Base-by-base conservation (phyloP, 2,113 vertebrate species). In the Agapornis roseicollis region DNA sequence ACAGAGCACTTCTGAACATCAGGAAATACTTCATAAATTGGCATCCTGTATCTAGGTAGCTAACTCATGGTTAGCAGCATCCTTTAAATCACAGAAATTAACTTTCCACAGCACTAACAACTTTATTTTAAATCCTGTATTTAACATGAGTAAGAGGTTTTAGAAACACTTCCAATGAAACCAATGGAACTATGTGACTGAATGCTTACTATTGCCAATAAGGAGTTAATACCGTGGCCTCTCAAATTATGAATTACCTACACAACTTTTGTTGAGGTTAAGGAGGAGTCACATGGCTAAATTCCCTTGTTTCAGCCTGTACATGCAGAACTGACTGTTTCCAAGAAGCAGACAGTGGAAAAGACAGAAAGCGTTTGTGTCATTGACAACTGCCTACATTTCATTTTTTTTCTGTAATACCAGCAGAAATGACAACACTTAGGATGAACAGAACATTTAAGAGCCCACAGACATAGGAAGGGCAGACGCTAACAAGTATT, bases 351-450 rank as follows among this genome's bases (percentile, higher is more conserved):
- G 55, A 85, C 27, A 76, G 49, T 72, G 83, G 81, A 90, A 96
- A 94, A 94, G 85, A 90, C 60, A 88, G 80, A 64, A 90, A 52
- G 86, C 3, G 0, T 80, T 84, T 88, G 55, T 91, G 85, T 71
- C 90, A 80, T 35, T 96, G 94, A 61, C 92, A 96, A 81, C 73
- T 81, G 83, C 73, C 80, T 81, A 74, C 86, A 80, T 90, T 94
- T 93, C 80, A 29, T 13, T 25, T 94, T 86, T 90, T 85, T 93
- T 53, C 44, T 69, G 61, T 92, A 88, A 56, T 76, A 93, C 69
- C 73, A 79, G 73, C 44, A 89, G 56, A 95, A 92, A 93, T 71
- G 29, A 83, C 84, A 92, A 61, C 42, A 37, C 35, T 85, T 55
- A 64, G 70, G 33, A 91, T 47, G 13, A 89, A 35, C 44, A 95